Base-by-base conservation (phyloP, 2,888 invertebrate genomes). In the Silvanus unidentatus region DNA sequence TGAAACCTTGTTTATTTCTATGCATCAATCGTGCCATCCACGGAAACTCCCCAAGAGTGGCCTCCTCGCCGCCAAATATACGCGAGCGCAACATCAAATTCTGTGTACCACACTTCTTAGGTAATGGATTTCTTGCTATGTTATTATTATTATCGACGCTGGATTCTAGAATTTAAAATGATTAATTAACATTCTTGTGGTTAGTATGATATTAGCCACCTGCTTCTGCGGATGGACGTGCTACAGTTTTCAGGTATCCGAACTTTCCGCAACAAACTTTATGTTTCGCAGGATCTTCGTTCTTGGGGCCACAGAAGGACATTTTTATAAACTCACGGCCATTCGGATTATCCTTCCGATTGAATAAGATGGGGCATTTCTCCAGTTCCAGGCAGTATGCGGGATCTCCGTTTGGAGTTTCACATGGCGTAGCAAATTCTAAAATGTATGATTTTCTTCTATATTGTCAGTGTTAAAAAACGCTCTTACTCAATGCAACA, bases 21-120 rank as follows among this genome's bases (percentile, higher is more conserved):
- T 78, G 77, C 40, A 75, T 70, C 28, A 79, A 63, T 11, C 77
- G 61, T 0, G 68, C 73, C 60, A 77, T 58, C 78, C 79, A 79
- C 0, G 79, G 79, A 58, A 75, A 77, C 52, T 79, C 75, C 36
- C 76, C 76, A 11, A 79, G 55, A 0, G 48, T 49, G 2, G 78
- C 73, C 39, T 63, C 65, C 2, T 55, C 59, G 3, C 76, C 76
- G 10, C 73, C 73, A n/a, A 68, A 52, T 44, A 75, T 69, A 38
- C 67, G 57, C 9, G 54, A 51, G 40, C 49, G 41, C 9, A 52
- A 30, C 2, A 59, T 39, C 2, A 55, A n/a, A 16, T 53, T 59
- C 46, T 70, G 66, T 11, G 47, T 48, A 1, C 71, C 72, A 46
- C 72, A 72, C 15, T 52, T 45, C 48, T 60, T 59, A 3, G 70